Evolutionary conservation across 2,113 vertebrate genomes (phyloP), one percentile per base, ranked within the genome.

Genomic region (Ameiurus melas): DNA sequence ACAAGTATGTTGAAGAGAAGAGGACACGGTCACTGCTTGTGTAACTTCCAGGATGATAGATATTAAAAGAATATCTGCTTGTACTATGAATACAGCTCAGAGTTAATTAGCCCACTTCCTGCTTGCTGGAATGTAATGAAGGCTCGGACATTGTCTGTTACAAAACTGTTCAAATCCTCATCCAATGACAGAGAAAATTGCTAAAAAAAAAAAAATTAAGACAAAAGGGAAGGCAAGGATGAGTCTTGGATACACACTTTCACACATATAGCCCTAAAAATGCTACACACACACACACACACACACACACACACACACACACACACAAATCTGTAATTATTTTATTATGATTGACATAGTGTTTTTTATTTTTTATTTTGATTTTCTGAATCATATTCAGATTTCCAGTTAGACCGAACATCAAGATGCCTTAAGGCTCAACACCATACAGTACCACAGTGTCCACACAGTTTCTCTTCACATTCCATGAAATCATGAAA

Each of bases 71-170:
- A 70, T 51, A 89, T 87, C 91, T 90, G 91, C 92, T 92, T 91
- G 90, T 58, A 71, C 88, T 85, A 87, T 92, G 91, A 94, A 90
- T 93, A 90, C 90, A 71, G 84, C 43, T 33, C 53, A 0, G 85
- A 92, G 92, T 94, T 95, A 94, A 95, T 96, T 95, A 94, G 92
- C 90, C 90, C 91, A 91, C 92, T 91, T 94, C 92, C 90, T 92
- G 87, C 90, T 92, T 66, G 90, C 90, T 55, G 88, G 90, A 87
- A 92, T 92, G 92, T 87, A 89, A 30, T 7, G 70, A 91, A 90
- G 87, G 89, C 92, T 92, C 89, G 86, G 91, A 73, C 81, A 89
- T 92, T 91, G 91, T 93, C 89, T 33, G 91, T 92, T 93, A 89
- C 77, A 73, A 16, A n/a, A n/a, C 39, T 17, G 7, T 60, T 51